Evolutionary conservation across 2,888 invertebrate species (phyloP).

Genomic region (Caenorhabditis angaria): DNA sequence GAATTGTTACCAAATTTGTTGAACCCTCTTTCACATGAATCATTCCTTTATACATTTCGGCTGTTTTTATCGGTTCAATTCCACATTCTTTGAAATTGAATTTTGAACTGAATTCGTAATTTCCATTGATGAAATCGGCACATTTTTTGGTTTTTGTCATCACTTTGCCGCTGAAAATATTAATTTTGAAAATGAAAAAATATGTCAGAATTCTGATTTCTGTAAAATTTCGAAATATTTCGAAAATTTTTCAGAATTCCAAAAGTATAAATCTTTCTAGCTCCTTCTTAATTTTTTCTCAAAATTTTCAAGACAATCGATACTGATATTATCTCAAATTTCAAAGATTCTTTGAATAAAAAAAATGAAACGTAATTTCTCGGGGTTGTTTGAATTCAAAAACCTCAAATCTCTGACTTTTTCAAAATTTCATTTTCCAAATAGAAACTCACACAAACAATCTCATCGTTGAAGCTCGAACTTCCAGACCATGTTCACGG

Average conservation of each 20-base stretch:
- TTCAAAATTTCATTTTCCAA: too few species aligned
- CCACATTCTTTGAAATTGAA: conserved; percentile 61
- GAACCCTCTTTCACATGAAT: conserved; percentile 64
- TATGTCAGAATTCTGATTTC: too few species aligned
- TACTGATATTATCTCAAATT: too few species aligned
- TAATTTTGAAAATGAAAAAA: background rate
- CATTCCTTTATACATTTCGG: conserved; percentile 1
- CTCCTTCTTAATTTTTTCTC: too few species aligned
- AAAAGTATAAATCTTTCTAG: too few species aligned
- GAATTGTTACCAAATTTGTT: conserved; percentile 61
- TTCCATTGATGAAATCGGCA: conserved; percentile 47
- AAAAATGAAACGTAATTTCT: too few species aligned
- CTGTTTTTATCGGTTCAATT: conserved; percentile 28
- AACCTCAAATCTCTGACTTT: too few species aligned
- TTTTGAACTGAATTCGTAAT: conserved; percentile 52
- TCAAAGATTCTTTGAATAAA: too few species aligned
- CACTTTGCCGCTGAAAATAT: conserved; percentile 53
- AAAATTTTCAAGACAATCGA: too few species aligned
- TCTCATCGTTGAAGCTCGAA: conserved; percentile 38
- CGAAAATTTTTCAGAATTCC: too few species aligned
- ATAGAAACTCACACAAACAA: conserved; percentile 38
- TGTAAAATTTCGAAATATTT: too few species aligned
- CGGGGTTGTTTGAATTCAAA: too few species aligned
- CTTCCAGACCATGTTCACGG: conserved; percentile 34
- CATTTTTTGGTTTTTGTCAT: conserved; percentile 46